Evolutionary conservation across 2,797 vertebrate species (phyloP).

Genomic region (Ficedula albicollis): DNA sequence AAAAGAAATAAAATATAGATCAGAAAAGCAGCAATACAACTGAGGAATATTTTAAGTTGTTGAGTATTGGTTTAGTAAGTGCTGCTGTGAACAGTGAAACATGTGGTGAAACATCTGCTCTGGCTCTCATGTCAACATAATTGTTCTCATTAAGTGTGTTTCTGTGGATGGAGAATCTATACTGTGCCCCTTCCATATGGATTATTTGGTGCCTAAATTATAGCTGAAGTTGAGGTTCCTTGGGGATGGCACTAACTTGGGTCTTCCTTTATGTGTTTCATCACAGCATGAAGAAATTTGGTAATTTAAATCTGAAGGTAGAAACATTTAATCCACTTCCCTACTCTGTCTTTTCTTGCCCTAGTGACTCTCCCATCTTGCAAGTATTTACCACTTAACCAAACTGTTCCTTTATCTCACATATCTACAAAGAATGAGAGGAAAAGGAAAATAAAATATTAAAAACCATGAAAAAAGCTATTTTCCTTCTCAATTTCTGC

Average conservation of each 20-base stretch:
- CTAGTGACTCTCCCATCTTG: background rate
- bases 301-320: background rate
- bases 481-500: background rate
- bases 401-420: background rate
- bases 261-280: background rate
- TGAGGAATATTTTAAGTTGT: background rate
- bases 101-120: background rate
- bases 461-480: fast-evolving
- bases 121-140: background rate
- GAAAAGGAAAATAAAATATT: background rate
- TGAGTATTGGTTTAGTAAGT: background rate
- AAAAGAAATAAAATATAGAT: background rate
- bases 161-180: background rate
- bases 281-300: background rate
- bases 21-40: background rate
- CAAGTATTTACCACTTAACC: background rate
- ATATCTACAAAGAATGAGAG: background rate
- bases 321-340: background rate
- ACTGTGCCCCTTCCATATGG: background rate
- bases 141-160: background rate
- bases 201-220: background rate
- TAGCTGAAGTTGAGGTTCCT: background rate
- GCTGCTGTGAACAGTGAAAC: background rate
- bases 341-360: background rate
- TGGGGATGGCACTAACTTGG: background rate